phyloP scores from a whole-genome alignment of 2,113 vertebrate genomes.

The Spea bombifrons region DNA sequence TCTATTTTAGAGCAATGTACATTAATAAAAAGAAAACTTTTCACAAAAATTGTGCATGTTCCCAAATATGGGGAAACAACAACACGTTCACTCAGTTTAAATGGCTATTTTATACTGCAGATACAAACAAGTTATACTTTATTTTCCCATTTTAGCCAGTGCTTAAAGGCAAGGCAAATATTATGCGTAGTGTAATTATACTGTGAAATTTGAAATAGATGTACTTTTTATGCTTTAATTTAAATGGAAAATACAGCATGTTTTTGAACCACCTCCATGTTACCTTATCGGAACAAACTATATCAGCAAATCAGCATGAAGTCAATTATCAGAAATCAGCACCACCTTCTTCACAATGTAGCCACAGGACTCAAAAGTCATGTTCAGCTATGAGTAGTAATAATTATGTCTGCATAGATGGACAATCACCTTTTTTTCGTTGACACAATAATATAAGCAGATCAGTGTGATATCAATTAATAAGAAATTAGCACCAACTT shows the following conservation, averaged over 20 bases:
- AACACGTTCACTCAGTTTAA: background rate
- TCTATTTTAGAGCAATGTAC: too few species aligned
- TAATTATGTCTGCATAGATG: conserved; percentile 48
- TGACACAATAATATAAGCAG: conserved; percentile 50
- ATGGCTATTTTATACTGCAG: conserved; percentile 4
- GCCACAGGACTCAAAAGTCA: conserved; percentile 43
- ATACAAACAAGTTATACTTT: conserved; percentile 22
- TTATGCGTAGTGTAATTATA: conserved; percentile 36
- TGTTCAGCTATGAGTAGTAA: conserved; percentile 43
- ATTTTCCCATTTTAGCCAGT: conserved; percentile 17
- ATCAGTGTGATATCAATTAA: conserved; percentile 49
- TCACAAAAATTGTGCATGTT: too few species aligned
- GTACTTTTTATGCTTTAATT: conserved; percentile 29
- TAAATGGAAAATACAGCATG: conserved; percentile 43
- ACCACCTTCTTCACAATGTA: conserved; percentile 43
- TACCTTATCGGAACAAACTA: conserved; percentile 38
- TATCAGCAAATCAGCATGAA: conserved; percentile 42
- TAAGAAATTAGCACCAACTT: conserved; percentile 47
- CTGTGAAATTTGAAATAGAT: conserved; percentile 29
- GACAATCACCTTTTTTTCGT: conserved; percentile 42
- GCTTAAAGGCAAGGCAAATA: conserved; percentile 11
- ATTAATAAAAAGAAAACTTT: too few species aligned
- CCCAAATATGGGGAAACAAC: background rate
- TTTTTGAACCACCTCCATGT: conserved; percentile 43
- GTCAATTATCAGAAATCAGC: conserved; percentile 45